Percentiles rank a stretch among this genome's conserved stretches.
These are phyloP conservation scores for Trigoniulus corallinus DNA, from an alignment of 1,140 invertebrate species.

Conservation along the genomic window DNA sequence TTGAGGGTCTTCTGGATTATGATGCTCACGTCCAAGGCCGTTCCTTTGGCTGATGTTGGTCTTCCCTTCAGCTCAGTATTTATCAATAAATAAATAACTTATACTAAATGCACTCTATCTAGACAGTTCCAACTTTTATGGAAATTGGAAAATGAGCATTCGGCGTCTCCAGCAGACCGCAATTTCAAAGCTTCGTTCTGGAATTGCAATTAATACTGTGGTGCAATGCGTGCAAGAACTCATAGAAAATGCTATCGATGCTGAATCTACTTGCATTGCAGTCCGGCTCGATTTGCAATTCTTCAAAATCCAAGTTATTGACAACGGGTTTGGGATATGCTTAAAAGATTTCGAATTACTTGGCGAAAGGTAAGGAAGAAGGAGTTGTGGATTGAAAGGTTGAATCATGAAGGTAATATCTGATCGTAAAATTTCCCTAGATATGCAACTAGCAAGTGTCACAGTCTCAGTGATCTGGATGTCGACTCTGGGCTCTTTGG, in stretches of 20 bases:
- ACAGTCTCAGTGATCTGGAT: conserved; percentile 29
- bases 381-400: not conserved
- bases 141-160: too few species aligned
- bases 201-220: conserved; percentile 24
- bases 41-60: too few species aligned
- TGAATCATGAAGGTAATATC: not conserved
- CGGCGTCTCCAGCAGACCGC: too few species aligned
- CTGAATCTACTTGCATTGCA: conserved; percentile 39
- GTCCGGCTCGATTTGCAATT: conserved; percentile 37
- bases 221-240: conserved; percentile 31
- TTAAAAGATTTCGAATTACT: conserved; percentile 31
- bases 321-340: conserved; percentile 43
- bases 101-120: too few species aligned
- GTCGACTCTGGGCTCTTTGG: conserved; percentile 35
- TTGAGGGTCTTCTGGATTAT: too few species aligned
- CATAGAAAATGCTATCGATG: conserved; percentile 44
- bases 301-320: conserved; percentile 42
- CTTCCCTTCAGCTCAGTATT: too few species aligned
- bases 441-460: conserved; percentile 44
- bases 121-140: too few species aligned
- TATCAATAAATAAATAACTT: too few species aligned
- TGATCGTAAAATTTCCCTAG: conserved; percentile 16
- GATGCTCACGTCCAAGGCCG: too few species aligned
- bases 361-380: conserved; percentile 29
- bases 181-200: conserved; percentile 27